These are phyloP conservation scores for Terrapene triunguis DNA, from an alignment of 2,113 vertebrate species.

Conservation along the genomic window DNA sequence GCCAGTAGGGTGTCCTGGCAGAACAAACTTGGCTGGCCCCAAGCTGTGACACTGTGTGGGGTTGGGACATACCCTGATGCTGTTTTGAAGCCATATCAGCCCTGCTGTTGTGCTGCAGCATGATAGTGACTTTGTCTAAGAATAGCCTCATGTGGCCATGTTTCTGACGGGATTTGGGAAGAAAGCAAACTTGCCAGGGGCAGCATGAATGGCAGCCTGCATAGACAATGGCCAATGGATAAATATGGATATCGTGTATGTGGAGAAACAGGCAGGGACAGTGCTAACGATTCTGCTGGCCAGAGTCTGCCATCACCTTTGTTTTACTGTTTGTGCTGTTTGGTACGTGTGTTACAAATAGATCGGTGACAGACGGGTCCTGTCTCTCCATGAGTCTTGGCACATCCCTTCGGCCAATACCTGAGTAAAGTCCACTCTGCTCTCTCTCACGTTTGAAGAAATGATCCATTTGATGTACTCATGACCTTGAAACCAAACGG, in stretches of 20 bases:
- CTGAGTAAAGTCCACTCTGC: background rate
- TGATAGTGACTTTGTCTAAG: background rate
- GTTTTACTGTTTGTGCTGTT: rapidly evolving
- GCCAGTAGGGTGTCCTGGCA: background rate
- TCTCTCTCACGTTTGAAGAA: background rate
- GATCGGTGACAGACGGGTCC: background rate
- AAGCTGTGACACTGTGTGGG: background rate
- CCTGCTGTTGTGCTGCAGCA: background rate
- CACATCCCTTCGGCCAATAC: background rate
- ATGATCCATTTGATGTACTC: background rate
- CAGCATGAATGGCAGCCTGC: background rate
- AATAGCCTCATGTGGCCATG: background rate
- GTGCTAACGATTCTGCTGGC: background rate
- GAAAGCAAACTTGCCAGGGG: background rate
- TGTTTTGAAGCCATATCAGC: background rate
- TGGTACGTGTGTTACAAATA: rapidly evolving
- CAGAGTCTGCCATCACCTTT: rapidly evolving
- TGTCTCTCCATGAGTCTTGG: rapidly evolving
- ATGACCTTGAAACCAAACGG: background rate
- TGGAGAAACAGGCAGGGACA: background rate
- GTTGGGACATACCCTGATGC: too few relatives aligned
- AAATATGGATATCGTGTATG: background rate
- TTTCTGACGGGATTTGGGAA: background rate
- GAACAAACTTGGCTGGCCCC: background rate
- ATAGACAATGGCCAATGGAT: background rate